Evolutionary conservation across 2,113 vertebrate species (phyloP).

Genomic region (Ariopsis seemanni): DNA sequence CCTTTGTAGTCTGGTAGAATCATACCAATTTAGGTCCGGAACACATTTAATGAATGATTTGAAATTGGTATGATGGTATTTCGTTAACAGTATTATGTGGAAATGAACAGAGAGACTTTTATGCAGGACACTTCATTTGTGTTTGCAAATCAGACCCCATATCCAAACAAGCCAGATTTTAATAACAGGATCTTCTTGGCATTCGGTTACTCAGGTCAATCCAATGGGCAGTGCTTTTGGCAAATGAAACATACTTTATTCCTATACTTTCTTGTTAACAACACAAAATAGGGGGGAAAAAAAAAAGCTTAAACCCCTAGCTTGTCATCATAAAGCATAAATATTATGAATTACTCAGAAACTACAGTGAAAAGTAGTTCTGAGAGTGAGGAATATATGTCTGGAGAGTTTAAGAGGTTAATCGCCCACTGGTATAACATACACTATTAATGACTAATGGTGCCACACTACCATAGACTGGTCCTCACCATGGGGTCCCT

Average conservation of each 20-base stretch:
- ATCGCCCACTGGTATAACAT: neutral
- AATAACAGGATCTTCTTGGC: neutral
- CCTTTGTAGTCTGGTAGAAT: neutral
- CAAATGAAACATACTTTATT: neutral
- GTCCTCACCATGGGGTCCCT: neutral
- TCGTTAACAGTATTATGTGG: conserved; percentile 2
- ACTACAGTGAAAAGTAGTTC: neutral
- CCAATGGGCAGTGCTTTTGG: neutral
- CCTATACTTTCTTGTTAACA: neutral
- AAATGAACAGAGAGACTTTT: neutral
- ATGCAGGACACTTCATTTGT: neutral
- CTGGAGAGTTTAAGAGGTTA: neutral
- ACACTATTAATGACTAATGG: neutral
- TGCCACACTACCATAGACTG: neutral
- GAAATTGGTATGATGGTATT: neutral
- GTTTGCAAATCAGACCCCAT: neutral
- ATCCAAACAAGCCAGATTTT: neutral
- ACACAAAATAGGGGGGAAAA: neutral
- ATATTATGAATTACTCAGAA: neutral
- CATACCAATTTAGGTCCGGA: neutral
- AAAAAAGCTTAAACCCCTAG: neutral
- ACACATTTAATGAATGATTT: neutral
- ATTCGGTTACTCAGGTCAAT: neutral
- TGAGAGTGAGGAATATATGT: neutral
- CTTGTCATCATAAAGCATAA: neutral